phyloP scores from a whole-genome alignment of 2,113 vertebrate species.

The Entosphenus tridentatus region DNA sequence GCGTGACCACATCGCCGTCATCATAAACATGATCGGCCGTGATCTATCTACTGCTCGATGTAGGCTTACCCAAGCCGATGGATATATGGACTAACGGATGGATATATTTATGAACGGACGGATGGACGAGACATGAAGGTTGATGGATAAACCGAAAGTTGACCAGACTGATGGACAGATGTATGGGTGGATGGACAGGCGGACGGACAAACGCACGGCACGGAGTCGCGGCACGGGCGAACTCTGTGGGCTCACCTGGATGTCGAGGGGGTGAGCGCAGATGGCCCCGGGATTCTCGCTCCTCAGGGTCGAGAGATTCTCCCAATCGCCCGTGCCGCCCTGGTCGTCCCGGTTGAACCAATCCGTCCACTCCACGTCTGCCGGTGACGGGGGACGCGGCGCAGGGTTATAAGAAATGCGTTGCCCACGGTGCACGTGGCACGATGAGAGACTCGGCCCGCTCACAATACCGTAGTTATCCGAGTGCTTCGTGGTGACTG shows the following conservation, averaged over 20 bases:
- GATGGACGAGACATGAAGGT: too few species aligned
- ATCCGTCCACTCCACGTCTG: conserved; percentile 80
- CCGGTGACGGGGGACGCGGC: too few species aligned
- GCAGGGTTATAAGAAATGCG: too few species aligned
- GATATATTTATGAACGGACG: not conserved
- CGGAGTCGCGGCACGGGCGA: not conserved
- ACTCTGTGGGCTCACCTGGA: conserved; percentile 38
- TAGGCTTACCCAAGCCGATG: not conserved
- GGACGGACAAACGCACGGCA: too few species aligned
- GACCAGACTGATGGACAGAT: not conserved
- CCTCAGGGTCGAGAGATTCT: conserved; percentile 53
- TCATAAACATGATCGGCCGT: not conserved
- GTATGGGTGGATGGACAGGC: too few species aligned
- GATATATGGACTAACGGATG: not conserved
- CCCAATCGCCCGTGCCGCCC: conserved; percentile 47
- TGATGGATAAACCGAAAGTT: not conserved
- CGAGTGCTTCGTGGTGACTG: too few species aligned
- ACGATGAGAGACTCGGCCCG: too few species aligned
- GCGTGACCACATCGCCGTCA: not conserved
- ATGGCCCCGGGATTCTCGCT: conserved; percentile 40
- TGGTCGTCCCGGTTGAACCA: conserved; percentile 60
- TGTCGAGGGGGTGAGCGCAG: conserved; percentile 54
- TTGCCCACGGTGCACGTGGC: too few species aligned
- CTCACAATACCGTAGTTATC: too few species aligned
- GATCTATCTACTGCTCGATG: not conserved